phyloP scores from a whole-genome alignment of 2,888 invertebrate genomes.

The Erebia aethiops region DNA sequence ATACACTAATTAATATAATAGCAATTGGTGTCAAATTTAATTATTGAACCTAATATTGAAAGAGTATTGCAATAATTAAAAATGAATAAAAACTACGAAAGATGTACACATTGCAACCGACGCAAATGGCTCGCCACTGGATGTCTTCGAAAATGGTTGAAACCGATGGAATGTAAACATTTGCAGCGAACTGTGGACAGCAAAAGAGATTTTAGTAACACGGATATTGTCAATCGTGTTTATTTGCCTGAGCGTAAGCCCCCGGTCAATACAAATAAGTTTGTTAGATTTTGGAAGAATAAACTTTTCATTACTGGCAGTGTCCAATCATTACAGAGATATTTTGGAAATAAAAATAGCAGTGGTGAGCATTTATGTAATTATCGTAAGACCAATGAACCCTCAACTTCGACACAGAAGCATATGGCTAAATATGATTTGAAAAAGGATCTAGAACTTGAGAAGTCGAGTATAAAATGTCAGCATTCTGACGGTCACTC shows the following conservation, averaged over 20 bases:
- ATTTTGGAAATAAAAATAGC: conserved; percentile 68
- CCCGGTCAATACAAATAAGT: conserved; percentile 68
- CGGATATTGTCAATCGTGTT: conserved; percentile 71
- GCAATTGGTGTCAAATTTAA: no score
- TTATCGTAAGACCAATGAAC: conserved; percentile 59
- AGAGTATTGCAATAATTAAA: conserved; percentile 26
- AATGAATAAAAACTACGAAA: conserved; percentile 79
- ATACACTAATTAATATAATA: no score
- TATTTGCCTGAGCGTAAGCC: conserved; percentile 70
- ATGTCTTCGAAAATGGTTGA: conserved; percentile 77
- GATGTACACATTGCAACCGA: conserved; percentile 75
- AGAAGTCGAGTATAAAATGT: conserved; percentile 64
- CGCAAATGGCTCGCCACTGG: conserved; percentile 77
- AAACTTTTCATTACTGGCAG: conserved; percentile 74
- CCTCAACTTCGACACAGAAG: conserved; percentile 63
- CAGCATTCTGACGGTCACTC: conserved; percentile 75
- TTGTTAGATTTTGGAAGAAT: conserved; percentile 78
- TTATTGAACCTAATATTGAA: no score
- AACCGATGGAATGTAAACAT: conserved; percentile 80
- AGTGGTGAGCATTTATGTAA: conserved; percentile 64
- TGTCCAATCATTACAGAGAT: conserved; percentile 72
- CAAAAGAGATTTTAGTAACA: conserved; percentile 70
- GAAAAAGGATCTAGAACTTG: conserved; percentile 59
- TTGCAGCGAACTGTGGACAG: conserved; percentile 72
- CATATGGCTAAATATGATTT: conserved; percentile 53